These are phyloP conservation scores for Entelurus aequoreus DNA, from an alignment of 2,113 vertebrate genomes.

Conservation along the genomic window DNA sequence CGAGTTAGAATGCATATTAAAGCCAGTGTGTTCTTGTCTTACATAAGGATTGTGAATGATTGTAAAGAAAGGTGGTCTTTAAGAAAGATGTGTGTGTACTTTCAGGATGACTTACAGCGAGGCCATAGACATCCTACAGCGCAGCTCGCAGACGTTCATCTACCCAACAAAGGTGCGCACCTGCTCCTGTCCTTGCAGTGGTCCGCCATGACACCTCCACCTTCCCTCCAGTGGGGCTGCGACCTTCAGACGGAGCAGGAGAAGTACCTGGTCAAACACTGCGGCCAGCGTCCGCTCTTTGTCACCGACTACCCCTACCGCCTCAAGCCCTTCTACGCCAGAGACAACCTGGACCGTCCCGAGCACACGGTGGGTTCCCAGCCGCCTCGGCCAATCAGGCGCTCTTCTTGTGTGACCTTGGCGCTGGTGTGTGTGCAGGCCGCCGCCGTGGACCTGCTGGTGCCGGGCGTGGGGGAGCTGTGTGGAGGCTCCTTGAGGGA, in stretches of 20 bases:
- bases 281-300: conserved; percentile 85
- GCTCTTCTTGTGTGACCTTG: neutral
- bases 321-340: conserved; percentile 94
- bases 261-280: conserved; percentile 88
- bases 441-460: conserved; percentile 91
- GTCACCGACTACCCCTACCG: conserved; percentile 86
- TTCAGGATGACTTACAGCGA: conserved; percentile 87
- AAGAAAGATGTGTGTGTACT: conserved; percentile 2
- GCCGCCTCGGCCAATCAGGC: neutral
- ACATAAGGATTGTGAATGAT: too few relatives aligned
- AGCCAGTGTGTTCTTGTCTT: too few relatives aligned
- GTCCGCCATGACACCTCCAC: neutral
- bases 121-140: conserved; percentile 83
- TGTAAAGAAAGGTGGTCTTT: too few relatives aligned
- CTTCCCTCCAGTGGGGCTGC: conserved; percentile 83
- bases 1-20: too few relatives aligned
- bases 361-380: conserved; percentile 77
- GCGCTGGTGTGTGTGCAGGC: conserved; percentile 68
- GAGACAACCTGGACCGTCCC: conserved; percentile 84
- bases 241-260: conserved; percentile 93
- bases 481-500: conserved; percentile 93
- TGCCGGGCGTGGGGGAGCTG: conserved; percentile 89
- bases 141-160: conserved; percentile 74
- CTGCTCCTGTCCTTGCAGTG: neutral
- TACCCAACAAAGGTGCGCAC: conserved; percentile 80